Percentiles rank a stretch among this genome's conserved stretches.
Conservation (phyloP, 2,888 invertebrate species). For the Serripes groenlandicus region DNA sequence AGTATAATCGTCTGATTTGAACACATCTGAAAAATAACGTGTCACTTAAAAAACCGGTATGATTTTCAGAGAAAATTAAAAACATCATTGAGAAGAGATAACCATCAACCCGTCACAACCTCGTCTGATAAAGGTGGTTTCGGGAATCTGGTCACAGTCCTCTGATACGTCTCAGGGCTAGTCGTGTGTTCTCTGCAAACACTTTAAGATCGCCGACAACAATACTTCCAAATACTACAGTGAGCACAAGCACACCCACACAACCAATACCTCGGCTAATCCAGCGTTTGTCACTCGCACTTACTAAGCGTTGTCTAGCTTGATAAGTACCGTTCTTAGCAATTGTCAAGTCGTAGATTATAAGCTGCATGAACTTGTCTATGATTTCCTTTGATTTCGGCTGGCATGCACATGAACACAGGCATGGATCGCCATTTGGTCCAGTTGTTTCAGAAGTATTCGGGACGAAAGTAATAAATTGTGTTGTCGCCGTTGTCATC, state of each 20-base stretch:
- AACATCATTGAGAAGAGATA: too few species aligned
- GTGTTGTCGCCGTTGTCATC: too few species aligned
- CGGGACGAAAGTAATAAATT: too few species aligned
- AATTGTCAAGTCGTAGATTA: slow-evolving; percentile 20
- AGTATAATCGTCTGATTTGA: too few species aligned
- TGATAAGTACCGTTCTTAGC: slow-evolving; percentile 19
- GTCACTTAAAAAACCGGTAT: too few species aligned
- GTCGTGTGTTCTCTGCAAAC: background rate
- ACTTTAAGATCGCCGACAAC: slow-evolving; percentile 34
- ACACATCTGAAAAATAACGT: too few species aligned
- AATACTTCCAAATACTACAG: slow-evolving; percentile 51
- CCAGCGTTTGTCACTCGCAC: slow-evolving; percentile 44
- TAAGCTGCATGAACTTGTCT: background rate
- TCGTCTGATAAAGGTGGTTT: too few species aligned
- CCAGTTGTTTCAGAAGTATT: too few species aligned
- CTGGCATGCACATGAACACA: slow-evolving; percentile 25
- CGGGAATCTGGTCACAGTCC: too few species aligned
- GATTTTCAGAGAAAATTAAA: too few species aligned
- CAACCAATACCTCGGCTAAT: slow-evolving; percentile 47
- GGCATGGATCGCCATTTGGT: background rate
- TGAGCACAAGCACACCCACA: slow-evolving; percentile 41
- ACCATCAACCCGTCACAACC: too few species aligned
- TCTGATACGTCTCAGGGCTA: background rate
- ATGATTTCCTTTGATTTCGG: slow-evolving; percentile 8
- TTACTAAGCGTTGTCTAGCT: slow-evolving; percentile 31